Conservation (phyloP, 2,113 vertebrate genomes). For the Campylomormyrus numenius region DNA sequence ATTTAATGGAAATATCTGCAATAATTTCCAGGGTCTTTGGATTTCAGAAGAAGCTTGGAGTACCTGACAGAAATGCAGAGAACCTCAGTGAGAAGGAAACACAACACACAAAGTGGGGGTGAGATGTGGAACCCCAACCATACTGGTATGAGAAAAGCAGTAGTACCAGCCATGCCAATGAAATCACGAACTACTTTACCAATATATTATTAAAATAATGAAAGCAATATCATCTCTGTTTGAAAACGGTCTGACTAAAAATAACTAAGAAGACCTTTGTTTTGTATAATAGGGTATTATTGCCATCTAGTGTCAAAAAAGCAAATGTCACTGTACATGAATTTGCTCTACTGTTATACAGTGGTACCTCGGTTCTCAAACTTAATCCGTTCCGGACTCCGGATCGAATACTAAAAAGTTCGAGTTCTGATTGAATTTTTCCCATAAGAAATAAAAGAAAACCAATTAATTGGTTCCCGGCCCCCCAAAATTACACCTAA, state of each 20-base stretch:
- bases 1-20: neutral
- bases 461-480: too few relatives aligned
- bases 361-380: too few relatives aligned
- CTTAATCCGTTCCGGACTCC: too few relatives aligned
- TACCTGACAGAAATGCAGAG: neutral
- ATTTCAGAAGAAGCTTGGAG: neutral
- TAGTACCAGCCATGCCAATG: neutral
- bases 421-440: too few relatives aligned
- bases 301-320: constrained; percentile 44
- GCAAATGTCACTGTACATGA: neutral
- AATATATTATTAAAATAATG: neutral
- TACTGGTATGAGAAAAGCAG: neutral
- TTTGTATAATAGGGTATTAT: constrained; percentile 6
- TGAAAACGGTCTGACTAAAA: neutral
- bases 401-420: too few relatives aligned
- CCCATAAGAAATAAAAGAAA: too few relatives aligned
- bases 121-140: neutral
- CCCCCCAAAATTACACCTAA: too few relatives aligned
- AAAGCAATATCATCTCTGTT: neutral
- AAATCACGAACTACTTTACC: neutral
- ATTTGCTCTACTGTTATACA: neutral
- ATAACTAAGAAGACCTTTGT: neutral
- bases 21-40: neutral
- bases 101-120: neutral
- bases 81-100: neutral